Percentiles rank a stretch among this genome's conserved stretches.
phyloP scores from a whole-genome alignment of 2,888 invertebrate genomes.

The Meandrusa payeni region DNA sequence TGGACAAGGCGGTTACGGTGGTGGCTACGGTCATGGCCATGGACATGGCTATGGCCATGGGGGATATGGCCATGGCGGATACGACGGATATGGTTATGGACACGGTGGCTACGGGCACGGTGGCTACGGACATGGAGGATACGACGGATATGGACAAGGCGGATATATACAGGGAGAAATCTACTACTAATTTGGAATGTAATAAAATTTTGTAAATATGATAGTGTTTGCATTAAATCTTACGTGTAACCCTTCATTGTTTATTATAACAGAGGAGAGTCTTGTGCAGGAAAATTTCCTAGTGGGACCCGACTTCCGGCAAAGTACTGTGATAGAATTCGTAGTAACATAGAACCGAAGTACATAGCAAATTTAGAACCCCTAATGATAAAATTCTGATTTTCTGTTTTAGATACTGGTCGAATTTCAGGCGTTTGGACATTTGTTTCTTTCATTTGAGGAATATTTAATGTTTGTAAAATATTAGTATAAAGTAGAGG shows the following conservation, averaged over 20 bases:
- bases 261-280: constrained; percentile 4
- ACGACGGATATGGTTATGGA: constrained; percentile 6
- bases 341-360: constrained; percentile 56
- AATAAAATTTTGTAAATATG: too few relatives aligned
- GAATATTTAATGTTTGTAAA: constrained; percentile 9
- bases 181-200: too few relatives aligned
- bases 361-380: constrained; percentile 51
- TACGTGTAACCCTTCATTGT: not conserved
- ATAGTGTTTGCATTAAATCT: too few relatives aligned
- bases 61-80: constrained; percentile 13
- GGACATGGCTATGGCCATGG: constrained; percentile 22
- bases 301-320: constrained; percentile 38
- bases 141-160: constrained; percentile 27
- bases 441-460: constrained; percentile 1
- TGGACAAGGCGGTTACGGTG: too few relatives aligned
- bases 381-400: constrained; percentile 36
- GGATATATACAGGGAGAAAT: constrained; percentile 28
- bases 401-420: constrained; percentile 12
- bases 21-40: too few relatives aligned
- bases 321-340: constrained; percentile 53
- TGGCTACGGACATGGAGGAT: constrained; percentile 24
- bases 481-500: constrained; percentile 21
- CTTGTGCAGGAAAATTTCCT: constrained; percentile 9
- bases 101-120: constrained; percentile 24
- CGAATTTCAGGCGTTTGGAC: constrained; percentile 5